These are phyloP conservation scores for Notolepis coatsorum DNA, from an alignment of 2,797 vertebrate genomes.

Conservation along the genomic window DNA sequence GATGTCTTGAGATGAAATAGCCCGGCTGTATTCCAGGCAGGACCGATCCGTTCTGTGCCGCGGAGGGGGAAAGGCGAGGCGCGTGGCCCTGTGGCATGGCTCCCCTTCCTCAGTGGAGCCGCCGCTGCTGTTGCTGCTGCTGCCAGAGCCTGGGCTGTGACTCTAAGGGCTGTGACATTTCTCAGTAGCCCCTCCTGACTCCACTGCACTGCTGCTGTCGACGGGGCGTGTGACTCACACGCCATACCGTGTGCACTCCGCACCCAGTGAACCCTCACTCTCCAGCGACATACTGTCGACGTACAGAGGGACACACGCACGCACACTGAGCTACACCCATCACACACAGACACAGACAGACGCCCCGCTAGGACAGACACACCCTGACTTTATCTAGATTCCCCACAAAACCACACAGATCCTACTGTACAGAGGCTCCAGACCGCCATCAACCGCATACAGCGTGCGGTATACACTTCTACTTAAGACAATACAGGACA, in stretches of 20 bases:
- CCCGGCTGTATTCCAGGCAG: slow-evolving; percentile 54
- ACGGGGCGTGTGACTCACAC: slow-evolving; percentile 78
- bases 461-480: neutral
- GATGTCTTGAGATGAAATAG: slow-evolving; percentile 37
- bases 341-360: slow-evolving; percentile 23
- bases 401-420: slow-evolving; percentile 17
- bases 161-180: slow-evolving; percentile 76
- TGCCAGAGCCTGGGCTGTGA: slow-evolving; percentile 44
- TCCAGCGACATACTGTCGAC: slow-evolving; percentile 44
- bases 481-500: neutral
- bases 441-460: slow-evolving; percentile 35
- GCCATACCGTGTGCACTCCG: slow-evolving; percentile 62
- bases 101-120: slow-evolving; percentile 33
- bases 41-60: slow-evolving; percentile 30
- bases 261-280: slow-evolving; percentile 72
- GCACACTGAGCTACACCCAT: slow-evolving; percentile 42
- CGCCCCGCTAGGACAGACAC: slow-evolving; percentile 62
- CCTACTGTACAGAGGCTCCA: slow-evolving; percentile 44
- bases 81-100: slow-evolving; percentile 18
- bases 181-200: slow-evolving; percentile 74
- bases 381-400: slow-evolving; percentile 50
- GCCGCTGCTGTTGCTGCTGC: slow-evolving; percentile 47
- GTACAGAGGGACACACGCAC: too few species aligned
- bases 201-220: slow-evolving; percentile 77
- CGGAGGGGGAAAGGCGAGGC: slow-evolving; percentile 19